Conservation (phyloP, 2,888 invertebrate species). For the Neocrepidodera transversa region DNA sequence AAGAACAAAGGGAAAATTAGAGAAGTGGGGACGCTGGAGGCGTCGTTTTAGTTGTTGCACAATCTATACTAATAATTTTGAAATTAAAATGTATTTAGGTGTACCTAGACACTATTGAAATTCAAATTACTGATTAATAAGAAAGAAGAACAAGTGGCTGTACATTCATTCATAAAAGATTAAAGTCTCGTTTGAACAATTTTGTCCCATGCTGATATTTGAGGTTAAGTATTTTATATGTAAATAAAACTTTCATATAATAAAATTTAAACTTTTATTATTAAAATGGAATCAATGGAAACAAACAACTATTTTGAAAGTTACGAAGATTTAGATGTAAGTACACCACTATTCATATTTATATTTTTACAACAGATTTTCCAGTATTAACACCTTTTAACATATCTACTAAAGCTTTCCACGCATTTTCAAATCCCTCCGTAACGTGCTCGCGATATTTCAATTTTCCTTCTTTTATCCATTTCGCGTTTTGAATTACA, state of each 20-base stretch:
- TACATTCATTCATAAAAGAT: no score
- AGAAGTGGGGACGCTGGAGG: no score
- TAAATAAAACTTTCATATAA: background rate
- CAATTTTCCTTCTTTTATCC: constrained; percentile 74
- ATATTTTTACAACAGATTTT: constrained; percentile 49
- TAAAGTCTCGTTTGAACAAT: no score
- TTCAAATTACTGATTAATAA: no score
- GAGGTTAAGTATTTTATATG: background rate
- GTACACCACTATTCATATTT: constrained; percentile 38
- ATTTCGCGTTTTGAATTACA: constrained; percentile 67
- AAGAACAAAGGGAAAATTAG: no score
- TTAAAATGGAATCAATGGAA: constrained; percentile 45
- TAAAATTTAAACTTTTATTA: background rate
- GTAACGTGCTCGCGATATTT: constrained; percentile 74
- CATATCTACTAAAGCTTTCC: constrained; percentile 48
- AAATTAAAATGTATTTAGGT: no score
- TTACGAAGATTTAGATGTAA: constrained; percentile 80
- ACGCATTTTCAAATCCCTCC: constrained; percentile 65
- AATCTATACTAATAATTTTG: no score
- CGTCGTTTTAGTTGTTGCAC: no score
- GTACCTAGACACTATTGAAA: no score
- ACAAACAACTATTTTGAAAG: constrained; percentile 70
- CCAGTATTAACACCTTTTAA: constrained; percentile 47
- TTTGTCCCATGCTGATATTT: background rate
- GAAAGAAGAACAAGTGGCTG: no score